These are phyloP conservation scores for Tyrannus savana DNA, from an alignment of 2,113 vertebrate genomes.

Conservation along the genomic window DNA sequence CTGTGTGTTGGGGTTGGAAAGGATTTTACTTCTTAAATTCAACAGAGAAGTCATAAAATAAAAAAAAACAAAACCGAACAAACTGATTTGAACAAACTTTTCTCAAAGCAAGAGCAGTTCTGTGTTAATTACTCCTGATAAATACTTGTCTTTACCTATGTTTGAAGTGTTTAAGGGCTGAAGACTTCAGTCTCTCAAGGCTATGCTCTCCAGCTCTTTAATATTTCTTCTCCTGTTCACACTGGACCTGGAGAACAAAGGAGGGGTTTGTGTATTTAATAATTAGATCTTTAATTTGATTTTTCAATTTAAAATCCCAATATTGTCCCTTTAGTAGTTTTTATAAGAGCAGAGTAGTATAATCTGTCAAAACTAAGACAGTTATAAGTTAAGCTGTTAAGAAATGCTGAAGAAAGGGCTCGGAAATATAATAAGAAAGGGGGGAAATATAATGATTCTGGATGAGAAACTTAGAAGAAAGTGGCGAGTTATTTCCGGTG, in stretches of 20 bases:
- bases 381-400: neutral
- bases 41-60: neutral
- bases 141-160: neutral
- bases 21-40: neutral
- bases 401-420: neutral
- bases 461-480: neutral
- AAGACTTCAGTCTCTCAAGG: neutral
- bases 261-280: neutral
- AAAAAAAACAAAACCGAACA: fast-evolving
- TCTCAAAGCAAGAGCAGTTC: neutral
- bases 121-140: neutral
- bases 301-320: neutral
- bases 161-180: neutral
- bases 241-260: neutral
- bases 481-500: neutral
- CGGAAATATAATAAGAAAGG: too few relatives aligned
- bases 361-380: neutral
- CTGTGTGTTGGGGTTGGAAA: neutral
- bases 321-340: neutral
- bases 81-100: neutral
- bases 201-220: neutral
- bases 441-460: neutral
- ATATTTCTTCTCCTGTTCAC: neutral
- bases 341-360: neutral
- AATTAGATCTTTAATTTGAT: neutral